Percentiles rank a stretch among this genome's conserved stretches.
Conservation (phyloP, 2,113 vertebrate genomes). For the Atlantisia rogersi region DNA sequence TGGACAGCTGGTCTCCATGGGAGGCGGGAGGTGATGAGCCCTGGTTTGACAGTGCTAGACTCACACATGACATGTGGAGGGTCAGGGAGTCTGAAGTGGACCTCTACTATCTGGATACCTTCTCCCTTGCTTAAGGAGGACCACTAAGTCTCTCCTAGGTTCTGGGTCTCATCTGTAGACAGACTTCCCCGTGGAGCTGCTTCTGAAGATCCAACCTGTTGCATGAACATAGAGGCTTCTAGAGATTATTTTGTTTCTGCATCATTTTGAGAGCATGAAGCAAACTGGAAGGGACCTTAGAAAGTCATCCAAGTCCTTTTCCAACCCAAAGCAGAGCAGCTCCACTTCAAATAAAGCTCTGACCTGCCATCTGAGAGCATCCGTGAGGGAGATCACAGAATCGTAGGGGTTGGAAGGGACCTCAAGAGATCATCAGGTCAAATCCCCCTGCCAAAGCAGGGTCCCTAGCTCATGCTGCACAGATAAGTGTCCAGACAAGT, state of each 20-base stretch:
- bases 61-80: fast-evolving
- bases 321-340: background rate
- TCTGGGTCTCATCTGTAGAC: fast-evolving
- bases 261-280: background rate
- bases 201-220: background rate
- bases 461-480: too few species aligned
- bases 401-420: too few species aligned
- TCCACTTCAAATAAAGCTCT: background rate
- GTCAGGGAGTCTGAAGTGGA: background rate
- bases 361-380: background rate
- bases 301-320: background rate
- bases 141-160: background rate
- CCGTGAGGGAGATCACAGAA: background rate
- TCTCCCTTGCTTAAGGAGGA: background rate
- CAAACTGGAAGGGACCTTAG: background rate
- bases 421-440: too few species aligned
- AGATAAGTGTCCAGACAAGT: too few species aligned
- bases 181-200: background rate
- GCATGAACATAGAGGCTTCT: background rate
- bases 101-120: background rate
- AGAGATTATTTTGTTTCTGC: background rate
- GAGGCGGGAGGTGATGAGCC: background rate
- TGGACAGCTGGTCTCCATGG: background rate
- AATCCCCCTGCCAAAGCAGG: too few species aligned
- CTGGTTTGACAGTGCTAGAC: background rate